Percentiles rank a stretch among this genome's conserved stretches.
Conservation (phyloP, 2,888 invertebrate species). For the Hyalella azteca region DNA sequence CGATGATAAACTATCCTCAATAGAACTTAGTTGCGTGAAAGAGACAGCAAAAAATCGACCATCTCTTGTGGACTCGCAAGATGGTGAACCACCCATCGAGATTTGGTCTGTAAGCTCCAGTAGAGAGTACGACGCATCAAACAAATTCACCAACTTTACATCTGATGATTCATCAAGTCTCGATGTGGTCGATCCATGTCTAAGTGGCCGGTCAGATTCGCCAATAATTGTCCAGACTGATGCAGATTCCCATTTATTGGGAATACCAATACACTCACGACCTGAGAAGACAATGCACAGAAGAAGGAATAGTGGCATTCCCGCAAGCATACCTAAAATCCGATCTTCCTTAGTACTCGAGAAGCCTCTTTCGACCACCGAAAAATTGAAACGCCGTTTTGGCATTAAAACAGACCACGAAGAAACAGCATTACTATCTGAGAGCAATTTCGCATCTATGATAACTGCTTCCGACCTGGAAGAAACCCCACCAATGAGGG, state of each 20-base stretch:
- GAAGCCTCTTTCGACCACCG: neutral
- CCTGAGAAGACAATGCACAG: neutral
- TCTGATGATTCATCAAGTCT: conserved; percentile 9
- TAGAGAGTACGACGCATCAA: neutral
- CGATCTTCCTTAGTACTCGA: neutral
- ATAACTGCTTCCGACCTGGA: neutral
- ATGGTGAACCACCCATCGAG: conserved; percentile 6
- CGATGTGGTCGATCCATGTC: neutral
- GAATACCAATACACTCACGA: neutral
- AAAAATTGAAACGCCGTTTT: conserved; percentile 2
- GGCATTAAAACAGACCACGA: neutral
- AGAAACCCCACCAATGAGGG: neutral
- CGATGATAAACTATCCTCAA: neutral
- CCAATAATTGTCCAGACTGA: neutral
- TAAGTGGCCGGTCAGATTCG: conserved; percentile 17
- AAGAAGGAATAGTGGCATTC: neutral
- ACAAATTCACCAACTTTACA: neutral
- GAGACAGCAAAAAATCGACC: neutral
- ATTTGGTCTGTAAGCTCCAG: conserved; percentile 17
- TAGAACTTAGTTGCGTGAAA: neutral
- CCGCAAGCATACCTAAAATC: neutral
- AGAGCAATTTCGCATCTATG: neutral
- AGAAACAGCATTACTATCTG: neutral
- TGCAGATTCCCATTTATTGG: neutral
- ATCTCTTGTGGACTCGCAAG: neutral